These are phyloP conservation scores for Oxyura jamaicensis DNA, from an alignment of 2,113 vertebrate species.

Conservation along the genomic window DNA sequence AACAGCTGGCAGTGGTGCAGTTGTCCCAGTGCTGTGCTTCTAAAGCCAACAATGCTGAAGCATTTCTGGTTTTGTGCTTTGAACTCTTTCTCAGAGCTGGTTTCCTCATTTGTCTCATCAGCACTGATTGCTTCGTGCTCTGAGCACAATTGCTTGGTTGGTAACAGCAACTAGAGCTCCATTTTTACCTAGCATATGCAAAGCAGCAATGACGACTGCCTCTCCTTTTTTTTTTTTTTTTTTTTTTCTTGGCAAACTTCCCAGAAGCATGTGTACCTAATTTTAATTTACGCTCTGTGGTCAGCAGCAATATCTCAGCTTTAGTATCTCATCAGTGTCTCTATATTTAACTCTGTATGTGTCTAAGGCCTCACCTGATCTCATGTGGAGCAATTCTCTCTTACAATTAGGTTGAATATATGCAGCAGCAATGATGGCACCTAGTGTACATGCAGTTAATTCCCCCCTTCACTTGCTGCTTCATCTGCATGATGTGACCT, in stretches of 20 bases:
- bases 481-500: neutral
- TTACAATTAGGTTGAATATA: neutral
- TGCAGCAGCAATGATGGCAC: neutral
- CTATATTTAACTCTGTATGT: neutral
- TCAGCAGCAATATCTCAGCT: constrained; percentile 19
- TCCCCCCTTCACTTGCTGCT: neutral
- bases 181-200: neutral
- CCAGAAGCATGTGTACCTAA: constrained; percentile 25
- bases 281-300: constrained; percentile 12
- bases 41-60: neutral
- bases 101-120: neutral
- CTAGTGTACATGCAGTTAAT: neutral
- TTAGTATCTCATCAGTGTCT: neutral
- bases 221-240: neutral
- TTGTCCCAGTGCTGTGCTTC: neutral
- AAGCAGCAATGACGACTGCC: neutral
- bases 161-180: neutral
- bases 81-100: neutral
- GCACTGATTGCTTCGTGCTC: neutral
- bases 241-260: constrained; percentile 25
- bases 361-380: neutral
- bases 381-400: neutral
- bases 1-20: neutral
- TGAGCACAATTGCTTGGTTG: neutral
- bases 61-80: neutral